These are phyloP conservation scores for Riptortus pedestris DNA, from an alignment of 1,140 invertebrate genomes.

Conservation along the genomic window DNA sequence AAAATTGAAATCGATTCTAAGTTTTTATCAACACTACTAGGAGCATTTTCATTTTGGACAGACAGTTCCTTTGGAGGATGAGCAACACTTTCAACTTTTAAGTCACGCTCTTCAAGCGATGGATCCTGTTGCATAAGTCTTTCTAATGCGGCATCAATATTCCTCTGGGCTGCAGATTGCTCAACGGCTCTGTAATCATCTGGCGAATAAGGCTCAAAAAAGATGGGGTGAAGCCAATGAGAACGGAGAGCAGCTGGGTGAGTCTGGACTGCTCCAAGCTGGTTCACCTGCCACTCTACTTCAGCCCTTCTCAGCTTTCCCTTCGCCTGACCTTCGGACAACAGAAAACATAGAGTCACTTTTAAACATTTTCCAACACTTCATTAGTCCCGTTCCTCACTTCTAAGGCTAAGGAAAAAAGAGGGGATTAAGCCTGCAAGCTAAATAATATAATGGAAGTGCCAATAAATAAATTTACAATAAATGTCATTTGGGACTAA, in stretches of 20 bases:
- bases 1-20: too few species aligned
- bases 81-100: too few species aligned
- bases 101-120: too few species aligned
- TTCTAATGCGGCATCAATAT: neutral
- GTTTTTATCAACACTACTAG: too few species aligned
- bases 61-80: too few species aligned
- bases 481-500: too few species aligned
- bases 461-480: neutral
- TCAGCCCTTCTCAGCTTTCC: conserved; percentile 23
- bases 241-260: conserved; percentile 4
- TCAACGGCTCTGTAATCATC: neutral
- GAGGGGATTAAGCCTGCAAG: neutral
- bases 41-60: too few species aligned
- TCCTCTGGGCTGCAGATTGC: neutral
- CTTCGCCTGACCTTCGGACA: conserved; percentile 15
- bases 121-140: too few species aligned
- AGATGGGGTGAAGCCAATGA: conserved; percentile 19
- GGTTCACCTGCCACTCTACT: conserved; percentile 30
- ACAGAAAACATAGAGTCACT: conserved; percentile 17
- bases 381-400: neutral
- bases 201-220: conserved; percentile 1
- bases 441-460: neutral
- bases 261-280: conserved; percentile 28
- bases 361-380: neutral
- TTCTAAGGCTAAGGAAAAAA: neutral